Base-by-base conservation (phyloP, 2,888 invertebrate species). In the Drosophila algonquin region DNA sequence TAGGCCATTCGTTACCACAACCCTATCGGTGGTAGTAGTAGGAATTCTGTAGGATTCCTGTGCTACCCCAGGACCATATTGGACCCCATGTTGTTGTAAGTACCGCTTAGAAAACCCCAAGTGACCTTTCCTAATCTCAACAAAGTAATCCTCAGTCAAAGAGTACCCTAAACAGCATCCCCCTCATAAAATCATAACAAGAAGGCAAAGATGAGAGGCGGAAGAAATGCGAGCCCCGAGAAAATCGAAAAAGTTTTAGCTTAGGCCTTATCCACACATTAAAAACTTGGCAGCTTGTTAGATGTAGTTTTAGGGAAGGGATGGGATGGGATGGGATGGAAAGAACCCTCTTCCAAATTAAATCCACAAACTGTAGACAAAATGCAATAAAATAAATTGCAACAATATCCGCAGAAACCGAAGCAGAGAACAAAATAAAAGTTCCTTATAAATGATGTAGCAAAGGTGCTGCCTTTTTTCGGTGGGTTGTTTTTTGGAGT, bases 321-420 rank as follows among this genome's bases (percentile, higher is more conserved):
- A 67, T 56, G 63, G 61, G 7, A 27, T 6, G 18, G 6, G 6
- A 6, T 27, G 27, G 67, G 75, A n/a, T n/a, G 53, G 21, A 21
- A 21, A 80, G 84, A 14, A 14, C 40, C 40, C n/a, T 40, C 40
- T n/a, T 40, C 85, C 79, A 81, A 86, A 86, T 89, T 80, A 84
- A 86, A 89, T 84, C 75, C 78, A 59, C 73, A 75, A 75, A 79
- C 79, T 79, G 76, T 71, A 80, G 71, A 69, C 77, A 67, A 85
- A 88, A 89, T 79, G 81, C 87, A 87, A 87, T 87, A 86, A 90
- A 89, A 89, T 86, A 89, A 89, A 90, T 90, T 87, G 85, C 84
- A 84, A 77, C 86, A 86, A 89, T 81, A 86, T 89, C 70, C 75
- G 75, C 73, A 67, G 73, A 62, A 72, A 75, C 57, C 60, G 52